Base-by-base conservation (phyloP, 2,888 invertebrate species). In the Ypsolopha sequella region DNA sequence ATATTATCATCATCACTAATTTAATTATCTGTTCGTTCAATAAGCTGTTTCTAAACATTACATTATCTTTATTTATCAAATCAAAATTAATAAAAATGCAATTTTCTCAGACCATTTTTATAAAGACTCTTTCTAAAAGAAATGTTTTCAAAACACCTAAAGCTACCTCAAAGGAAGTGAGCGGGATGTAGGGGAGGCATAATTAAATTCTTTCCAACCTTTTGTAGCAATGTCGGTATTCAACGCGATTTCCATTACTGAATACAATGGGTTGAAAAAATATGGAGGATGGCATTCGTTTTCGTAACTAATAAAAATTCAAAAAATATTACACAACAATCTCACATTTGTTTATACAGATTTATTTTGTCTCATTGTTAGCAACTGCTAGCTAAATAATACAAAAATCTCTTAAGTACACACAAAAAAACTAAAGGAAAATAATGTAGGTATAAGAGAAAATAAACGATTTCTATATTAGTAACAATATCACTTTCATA, bases 151-250 rank as follows among this genome's bases (percentile, higher is more conserved):
- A 39, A 11, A 11, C 39, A 39, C 39, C 10, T 10, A 9, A 9
- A 11, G 39, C 39, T 39, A 9, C 39, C 39, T 39, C 39, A 39
- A 39, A 39, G 39, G 6, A 10, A 39, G 10, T 11, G n/a, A 11
- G 39, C 11, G 39, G 39, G 39, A 11, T 39, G 39, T 39, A 24
- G 24, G 24, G 24, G 9, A 13, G 24, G 10, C 48, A 60, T 70
- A 67, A 73, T 73, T 68, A 69, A 72, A 71, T 68, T 68, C 60
- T 57, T 62, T 54, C 57, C 58, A 62, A 61, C 62, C 66, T 62
- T 66, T 66, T 63, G 57, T 60, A 50, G 51, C 55, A 54, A 50
- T 52, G 51, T 52, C 52, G 41, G 46, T 51, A 53, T 53, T 44
- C 48, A 53, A 54, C 54, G 51, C 53, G 54, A 58, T 52, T 63